Evolutionary conservation across 2,113 vertebrate species (phyloP), one percentile per base, ranked within the genome.

Genomic region (Tympanuchus pallidicinctus): DNA sequence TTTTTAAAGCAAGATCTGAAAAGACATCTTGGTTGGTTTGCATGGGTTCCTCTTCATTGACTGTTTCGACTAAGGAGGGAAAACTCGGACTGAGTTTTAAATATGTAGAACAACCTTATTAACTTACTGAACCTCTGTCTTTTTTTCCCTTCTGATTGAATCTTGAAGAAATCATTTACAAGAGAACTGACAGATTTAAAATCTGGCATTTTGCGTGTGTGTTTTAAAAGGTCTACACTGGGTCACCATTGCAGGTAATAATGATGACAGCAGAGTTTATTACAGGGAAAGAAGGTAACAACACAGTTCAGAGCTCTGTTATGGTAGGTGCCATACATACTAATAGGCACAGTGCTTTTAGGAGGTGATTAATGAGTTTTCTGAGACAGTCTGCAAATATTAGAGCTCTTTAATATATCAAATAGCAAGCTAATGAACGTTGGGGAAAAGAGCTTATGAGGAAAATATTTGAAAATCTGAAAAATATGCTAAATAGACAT

Each of bases 361-460:
- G 70, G 40, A 85, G 87, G 47, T 69, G 43, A 94, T 87, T 94
- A 93, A 82, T 89, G 89, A 78, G 66, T 25, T 79, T 92, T 87
- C 57, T 72, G 70, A 91, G 48, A 72, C 38, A 50, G 27, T 22
- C 74, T 69, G 73, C 77, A 89, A 82, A 84, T 91, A 64, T 3
- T 84, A 54, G 14, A 81, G 27, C 7, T 36, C 73, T 74, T 83
- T 54, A 88, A 54, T 2, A 43, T 43, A 43, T 42, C 25, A 10
- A 86, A 57, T 10, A 88, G 22, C 48, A 77, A 71, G 65, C 74
- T 81, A 81, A 74, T 4, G 9, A 86, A 56, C 40, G 32, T 74
- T 34, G n/a, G 32, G 32, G 57, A 47, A 69, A 79, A 56, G 24
- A 79, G 28, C 47, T 72, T 27, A 47, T 40, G 70, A 91, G 52